phyloP scores from a whole-genome alignment of 2,113 vertebrate species.

The Arothron firmamentum region DNA sequence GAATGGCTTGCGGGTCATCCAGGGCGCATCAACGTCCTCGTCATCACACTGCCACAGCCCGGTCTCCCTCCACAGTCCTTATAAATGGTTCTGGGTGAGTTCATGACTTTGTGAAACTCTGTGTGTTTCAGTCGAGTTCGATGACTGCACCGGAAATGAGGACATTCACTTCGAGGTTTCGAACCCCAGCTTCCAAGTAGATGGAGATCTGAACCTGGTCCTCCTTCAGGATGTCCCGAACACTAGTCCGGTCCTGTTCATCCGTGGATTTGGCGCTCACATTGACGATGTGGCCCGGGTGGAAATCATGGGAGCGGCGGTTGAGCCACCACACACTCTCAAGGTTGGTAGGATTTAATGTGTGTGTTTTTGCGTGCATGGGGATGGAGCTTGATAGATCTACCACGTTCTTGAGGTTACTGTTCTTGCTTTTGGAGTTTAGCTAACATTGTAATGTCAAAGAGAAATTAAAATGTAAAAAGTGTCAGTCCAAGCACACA shows the following conservation, averaged over 20 bases:
- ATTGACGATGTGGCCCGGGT: slow-evolving; percentile 86
- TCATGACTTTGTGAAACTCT: background rate
- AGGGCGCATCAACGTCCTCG: background rate
- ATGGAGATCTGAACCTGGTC: slow-evolving; percentile 76
- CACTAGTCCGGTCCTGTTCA: slow-evolving; percentile 75
- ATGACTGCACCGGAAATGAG: slow-evolving; percentile 88
- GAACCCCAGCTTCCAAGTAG: slow-evolving; percentile 84
- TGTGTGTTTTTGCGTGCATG: too few species aligned
- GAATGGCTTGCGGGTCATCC: background rate
- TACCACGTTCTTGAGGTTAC: too few species aligned
- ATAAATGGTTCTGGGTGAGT: background rate
- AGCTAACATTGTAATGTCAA: too few species aligned
- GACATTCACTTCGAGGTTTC: slow-evolving; percentile 85
- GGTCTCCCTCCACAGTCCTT: too few species aligned
- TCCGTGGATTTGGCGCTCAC: slow-evolving; percentile 77
- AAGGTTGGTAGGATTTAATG: slow-evolving; percentile 73
- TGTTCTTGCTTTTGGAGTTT: too few species aligned
- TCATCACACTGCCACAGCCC: too few species aligned
- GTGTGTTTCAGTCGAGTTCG: slow-evolving; percentile 82
- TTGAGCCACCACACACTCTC: slow-evolving; percentile 64
- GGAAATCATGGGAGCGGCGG: slow-evolving; percentile 72
- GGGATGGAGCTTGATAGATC: too few species aligned
- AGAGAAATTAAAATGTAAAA: too few species aligned
- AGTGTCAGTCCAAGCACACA: too few species aligned
- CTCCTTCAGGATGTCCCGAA: slow-evolving; percentile 73